These are phyloP conservation scores for Cheilosia vulpina DNA, from an alignment of 2,888 invertebrate genomes.

Conservation along the genomic window DNA sequence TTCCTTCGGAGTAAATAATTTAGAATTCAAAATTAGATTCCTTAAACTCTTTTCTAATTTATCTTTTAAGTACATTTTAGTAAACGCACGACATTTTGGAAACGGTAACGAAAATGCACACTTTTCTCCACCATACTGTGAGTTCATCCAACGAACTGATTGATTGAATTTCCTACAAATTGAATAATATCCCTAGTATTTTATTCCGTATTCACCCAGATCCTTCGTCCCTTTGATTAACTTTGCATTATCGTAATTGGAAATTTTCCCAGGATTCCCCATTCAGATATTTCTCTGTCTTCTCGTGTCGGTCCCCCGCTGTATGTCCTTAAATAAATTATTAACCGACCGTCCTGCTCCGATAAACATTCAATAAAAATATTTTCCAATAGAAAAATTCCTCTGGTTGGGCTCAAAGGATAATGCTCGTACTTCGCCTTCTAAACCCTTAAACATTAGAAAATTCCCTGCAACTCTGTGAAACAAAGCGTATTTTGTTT, in stretches of 20 bases:
- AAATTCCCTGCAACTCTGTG: constrained; percentile 37
- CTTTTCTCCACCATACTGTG: neutral
- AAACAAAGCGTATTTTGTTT: constrained; percentile 55
- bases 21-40: no score
- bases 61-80: no score
- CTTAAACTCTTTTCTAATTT: no score
- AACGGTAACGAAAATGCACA: neutral
- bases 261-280: constrained; percentile 59
- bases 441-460: constrained; percentile 43
- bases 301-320: neutral
- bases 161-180: constrained; percentile 58
- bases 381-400: constrained; percentile 73
- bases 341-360: constrained; percentile 38
- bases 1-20: no score
- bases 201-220: constrained; percentile 37
- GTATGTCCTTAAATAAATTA: constrained; percentile 58
- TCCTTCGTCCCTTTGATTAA: constrained; percentile 70
- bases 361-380: constrained; percentile 70
- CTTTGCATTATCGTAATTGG: constrained; percentile 73
- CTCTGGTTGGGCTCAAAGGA: constrained; percentile 65
- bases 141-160: constrained; percentile 23
- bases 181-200: constrained; percentile 50
- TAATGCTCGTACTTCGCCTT: constrained; percentile 22
- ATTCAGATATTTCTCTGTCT: constrained; percentile 49
- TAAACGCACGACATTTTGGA: neutral